Conservation (phyloP, 2,888 invertebrate species). For the Lissocephala sabroskyi region DNA sequence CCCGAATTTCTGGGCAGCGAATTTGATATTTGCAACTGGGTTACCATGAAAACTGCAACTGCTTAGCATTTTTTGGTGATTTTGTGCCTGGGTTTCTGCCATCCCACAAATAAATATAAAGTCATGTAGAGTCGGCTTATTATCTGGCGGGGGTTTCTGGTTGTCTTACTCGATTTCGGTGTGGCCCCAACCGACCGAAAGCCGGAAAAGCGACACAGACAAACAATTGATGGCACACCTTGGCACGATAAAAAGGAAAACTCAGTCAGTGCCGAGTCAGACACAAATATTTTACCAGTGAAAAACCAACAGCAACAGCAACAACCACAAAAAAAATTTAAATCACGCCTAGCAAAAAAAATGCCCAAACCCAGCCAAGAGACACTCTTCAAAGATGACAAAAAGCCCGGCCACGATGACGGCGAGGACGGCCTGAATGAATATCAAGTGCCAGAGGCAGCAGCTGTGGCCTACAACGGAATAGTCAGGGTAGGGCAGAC, state of each 20-base stretch:
- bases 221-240: conserved; percentile 64
- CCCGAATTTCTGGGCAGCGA: no score
- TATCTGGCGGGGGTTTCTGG: conserved; percentile 2
- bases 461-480: conserved; percentile 4
- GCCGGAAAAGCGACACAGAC: conserved; percentile 30
- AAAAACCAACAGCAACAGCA: conserved; percentile 13
- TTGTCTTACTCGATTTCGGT: no score
- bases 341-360: conserved; percentile 42
- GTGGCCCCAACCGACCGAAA: conserved; percentile 11
- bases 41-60: conserved; percentile 26
- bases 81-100: conserved; percentile 20
- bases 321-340: conserved; percentile 37
- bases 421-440: conserved; percentile 36
- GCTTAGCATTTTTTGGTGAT: conserved; percentile 29
- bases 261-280: conserved; percentile 46
- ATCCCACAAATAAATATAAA: conserved; percentile 18
- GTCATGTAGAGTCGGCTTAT: conserved; percentile 16
- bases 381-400: conserved; percentile 64
- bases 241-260: conserved; percentile 66
- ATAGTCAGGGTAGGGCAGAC: background rate
- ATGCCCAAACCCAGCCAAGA: conserved; percentile 9
- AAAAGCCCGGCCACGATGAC: conserved; percentile 24
- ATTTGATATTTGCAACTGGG: conserved; percentile 28
- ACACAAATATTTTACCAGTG: conserved; percentile 51
- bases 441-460: conserved; percentile 57